These are phyloP conservation scores for Trematomus loennbergii DNA, from an alignment of 2,113 vertebrate species.

Conservation along the genomic window DNA sequence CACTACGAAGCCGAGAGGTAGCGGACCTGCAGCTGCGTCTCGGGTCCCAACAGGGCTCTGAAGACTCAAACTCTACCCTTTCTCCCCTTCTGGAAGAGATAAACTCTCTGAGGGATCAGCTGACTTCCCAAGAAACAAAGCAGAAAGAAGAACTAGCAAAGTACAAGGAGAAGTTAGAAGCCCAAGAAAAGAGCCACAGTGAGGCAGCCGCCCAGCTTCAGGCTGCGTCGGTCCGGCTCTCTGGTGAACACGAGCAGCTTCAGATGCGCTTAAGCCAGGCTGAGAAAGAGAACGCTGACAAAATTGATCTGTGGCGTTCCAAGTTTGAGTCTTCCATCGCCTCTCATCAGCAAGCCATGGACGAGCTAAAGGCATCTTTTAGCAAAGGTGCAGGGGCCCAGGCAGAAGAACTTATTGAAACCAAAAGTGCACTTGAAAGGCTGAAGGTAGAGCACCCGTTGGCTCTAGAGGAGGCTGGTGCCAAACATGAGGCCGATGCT, in stretches of 20 bases:
- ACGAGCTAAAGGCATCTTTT: conserved; percentile 90
- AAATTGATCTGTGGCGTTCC: conserved; percentile 88
- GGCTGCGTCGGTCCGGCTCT: conserved; percentile 82
- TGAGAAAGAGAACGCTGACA: conserved; percentile 89
- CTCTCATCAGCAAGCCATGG: conserved; percentile 93
- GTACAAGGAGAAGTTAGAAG: conserved; percentile 85
- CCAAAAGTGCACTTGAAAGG: conserved; percentile 89
- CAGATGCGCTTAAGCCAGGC: conserved; percentile 87
- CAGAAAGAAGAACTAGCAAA: conserved; percentile 83
- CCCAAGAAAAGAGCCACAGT: conserved; percentile 82
- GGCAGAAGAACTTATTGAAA: conserved; percentile 85
- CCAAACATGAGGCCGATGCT: conserved; percentile 82
- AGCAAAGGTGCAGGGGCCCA: conserved; percentile 87
- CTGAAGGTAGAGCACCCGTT: conserved; percentile 86
- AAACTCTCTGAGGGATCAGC: conserved; percentile 88
- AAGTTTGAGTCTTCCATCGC: conserved; percentile 88
- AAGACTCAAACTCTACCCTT: conserved; percentile 83
- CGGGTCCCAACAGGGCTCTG: conserved; percentile 84
- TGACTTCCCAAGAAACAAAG: conserved; percentile 82
- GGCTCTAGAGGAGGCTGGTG: conserved; percentile 81
- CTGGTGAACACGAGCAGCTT: conserved; percentile 90
- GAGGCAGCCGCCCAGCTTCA: conserved; percentile 86
- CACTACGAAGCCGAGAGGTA: conserved; percentile 88
- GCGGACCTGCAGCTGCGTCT: conserved; percentile 89
- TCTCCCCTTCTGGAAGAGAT: conserved; percentile 91